These are phyloP conservation scores for Chrysocyon brachyurus DNA, from an alignment of 2,797 vertebrate species.

Conservation along the genomic window DNA sequence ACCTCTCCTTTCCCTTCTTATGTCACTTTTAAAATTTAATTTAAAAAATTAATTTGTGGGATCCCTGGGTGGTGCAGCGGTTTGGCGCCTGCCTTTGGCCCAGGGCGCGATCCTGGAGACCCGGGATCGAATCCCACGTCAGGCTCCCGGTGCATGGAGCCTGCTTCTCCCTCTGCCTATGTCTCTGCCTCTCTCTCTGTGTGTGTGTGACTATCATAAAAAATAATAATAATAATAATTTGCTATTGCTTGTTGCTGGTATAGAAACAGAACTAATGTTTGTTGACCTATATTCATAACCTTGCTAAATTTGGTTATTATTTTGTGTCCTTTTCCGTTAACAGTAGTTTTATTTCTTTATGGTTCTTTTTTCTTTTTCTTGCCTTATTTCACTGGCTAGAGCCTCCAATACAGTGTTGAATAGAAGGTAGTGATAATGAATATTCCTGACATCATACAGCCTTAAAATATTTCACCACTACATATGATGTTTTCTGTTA, in stretches of 20 bases:
- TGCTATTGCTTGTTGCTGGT: neutral
- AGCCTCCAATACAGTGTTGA: neutral
- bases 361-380: neutral
- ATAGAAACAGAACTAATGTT: neutral
- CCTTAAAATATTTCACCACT: conserved; percentile 47
- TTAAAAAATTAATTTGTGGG: neutral
- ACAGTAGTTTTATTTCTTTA: conserved; percentile 10
- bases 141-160: too few species aligned
- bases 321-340: conserved; percentile 10
- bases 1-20: neutral
- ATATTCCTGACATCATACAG: neutral
- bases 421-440: neutral
- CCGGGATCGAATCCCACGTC: too few species aligned
- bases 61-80: too few species aligned
- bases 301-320: neutral
- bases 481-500: neutral
- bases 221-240: neutral
- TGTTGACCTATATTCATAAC: neutral
- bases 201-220: too few species aligned
- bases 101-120: too few species aligned
- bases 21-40: neutral
- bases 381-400: neutral
- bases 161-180: too few species aligned
- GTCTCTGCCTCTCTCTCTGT: too few species aligned
- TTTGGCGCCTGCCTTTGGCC: too few species aligned